Base-by-base conservation (phyloP, 2,113 vertebrate species). In the Oncorhynchus gorbuscha region DNA sequence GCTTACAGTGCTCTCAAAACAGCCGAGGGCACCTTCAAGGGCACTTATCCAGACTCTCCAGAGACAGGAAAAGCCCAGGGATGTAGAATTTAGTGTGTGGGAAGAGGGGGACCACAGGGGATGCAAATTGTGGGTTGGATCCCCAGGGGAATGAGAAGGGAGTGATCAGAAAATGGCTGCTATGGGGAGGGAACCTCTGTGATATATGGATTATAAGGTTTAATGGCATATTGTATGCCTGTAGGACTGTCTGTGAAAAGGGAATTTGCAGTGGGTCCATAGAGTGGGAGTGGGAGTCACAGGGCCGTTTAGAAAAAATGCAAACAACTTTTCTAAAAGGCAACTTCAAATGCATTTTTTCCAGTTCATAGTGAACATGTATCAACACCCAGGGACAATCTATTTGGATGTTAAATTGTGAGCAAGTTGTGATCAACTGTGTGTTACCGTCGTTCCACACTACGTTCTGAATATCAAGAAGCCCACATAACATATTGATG, bases 151-250 rank as follows among this genome's bases (percentile, higher is more conserved):
- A 72, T 48, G 45, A 69, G 74, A 79, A 77, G 45, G 65, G 76
- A 77, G 77, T 81, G 79, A 83, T 83, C 79, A 81, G 84, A 76
- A 73, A 85, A 76, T 78, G 65, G 69, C 69, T 72, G 65, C 75
- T 69, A 69, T 81, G 75, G 64, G 66, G 59, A 24, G 71, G 72
- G 74, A 81, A 77, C 51, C 11, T 45, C 69, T 64, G 73, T 85
- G 85, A 87, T 84, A 76, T 78, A 85, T 85, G 79, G 83, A 87
- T 87, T 81, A 84, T 84, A 75, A 64, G 65, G 65, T 83, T 83
- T 81, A 83, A 84, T 84, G 77, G 74, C 84, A 75, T 79, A 65
- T 74, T 67, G 73, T 83, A 76, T 28, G 69, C 65, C 84, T 70
- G 72, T 79, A 86, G 74, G 77, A 73, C 70, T 81, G 74, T 75